phyloP scores from a whole-genome alignment of 1,140 invertebrate species.

The Hylyphantes graminicola region DNA sequence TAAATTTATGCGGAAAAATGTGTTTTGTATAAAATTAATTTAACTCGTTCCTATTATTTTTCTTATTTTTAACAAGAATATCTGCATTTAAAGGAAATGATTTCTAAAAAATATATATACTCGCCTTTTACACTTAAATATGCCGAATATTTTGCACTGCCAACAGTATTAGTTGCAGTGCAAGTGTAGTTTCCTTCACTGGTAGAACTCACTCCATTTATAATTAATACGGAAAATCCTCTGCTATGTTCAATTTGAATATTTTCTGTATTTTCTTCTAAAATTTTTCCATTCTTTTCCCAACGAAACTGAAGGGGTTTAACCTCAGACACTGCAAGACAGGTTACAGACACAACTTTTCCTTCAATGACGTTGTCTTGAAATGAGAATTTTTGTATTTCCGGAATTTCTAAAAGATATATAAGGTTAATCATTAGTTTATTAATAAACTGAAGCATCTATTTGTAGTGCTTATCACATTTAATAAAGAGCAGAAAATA shows the following conservation, averaged over 20 bases:
- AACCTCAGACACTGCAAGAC: slow-evolving; percentile 16
- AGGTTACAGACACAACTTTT: slow-evolving; percentile 27
- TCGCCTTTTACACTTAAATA: slow-evolving; percentile 60
- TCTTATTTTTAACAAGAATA: no score
- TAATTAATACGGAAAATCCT: slow-evolving; percentile 42
- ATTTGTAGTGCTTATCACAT: no score
- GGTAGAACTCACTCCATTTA: slow-evolving; percentile 63
- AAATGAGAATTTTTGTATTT: slow-evolving; percentile 50
- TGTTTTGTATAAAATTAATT: no score
- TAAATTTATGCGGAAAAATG: no score
- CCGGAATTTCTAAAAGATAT: slow-evolving; percentile 25
- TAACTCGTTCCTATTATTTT: no score
- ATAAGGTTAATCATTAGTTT: neutral
- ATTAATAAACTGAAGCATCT: neutral
- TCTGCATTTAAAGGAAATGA: no score
- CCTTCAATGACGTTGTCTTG: slow-evolving; percentile 50
- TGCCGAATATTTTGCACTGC: slow-evolving; percentile 74
- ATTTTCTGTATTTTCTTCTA: neutral
- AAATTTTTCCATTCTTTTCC: slow-evolving; percentile 29
- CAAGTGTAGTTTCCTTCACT: slow-evolving; percentile 83
- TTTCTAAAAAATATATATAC: no score
- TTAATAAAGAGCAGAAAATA: no score
- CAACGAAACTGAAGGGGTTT: slow-evolving; percentile 45
- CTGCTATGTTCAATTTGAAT: slow-evolving; percentile 28
- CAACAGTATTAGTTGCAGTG: slow-evolving; percentile 77